Evolutionary conservation across 1,140 invertebrate genomes (phyloP).

Genomic region (Bacillus rossius): DNA sequence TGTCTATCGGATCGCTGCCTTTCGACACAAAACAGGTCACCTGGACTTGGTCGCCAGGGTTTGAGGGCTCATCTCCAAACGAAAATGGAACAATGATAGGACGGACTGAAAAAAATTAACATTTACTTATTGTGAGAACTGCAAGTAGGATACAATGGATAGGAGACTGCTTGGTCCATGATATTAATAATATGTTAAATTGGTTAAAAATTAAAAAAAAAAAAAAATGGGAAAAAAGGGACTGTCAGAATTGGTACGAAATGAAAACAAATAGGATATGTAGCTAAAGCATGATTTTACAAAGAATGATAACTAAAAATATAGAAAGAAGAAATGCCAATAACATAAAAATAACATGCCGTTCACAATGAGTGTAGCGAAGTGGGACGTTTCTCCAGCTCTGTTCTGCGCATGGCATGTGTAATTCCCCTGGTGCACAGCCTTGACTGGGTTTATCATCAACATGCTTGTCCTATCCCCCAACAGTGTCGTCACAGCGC

Average conservation of each 20-base stretch:
- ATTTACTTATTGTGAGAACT: no score
- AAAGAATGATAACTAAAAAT: background rate
- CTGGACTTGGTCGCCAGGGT: slow-evolving; percentile 61
- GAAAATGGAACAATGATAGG: slow-evolving; percentile 63
- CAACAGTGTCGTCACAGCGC: slow-evolving; percentile 23
- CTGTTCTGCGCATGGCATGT: slow-evolving; percentile 68
- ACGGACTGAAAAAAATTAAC: slow-evolving; percentile 43
- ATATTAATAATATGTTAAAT: no score
- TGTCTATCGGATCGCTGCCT: slow-evolving; percentile 46
- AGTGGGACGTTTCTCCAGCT: slow-evolving; percentile 58
- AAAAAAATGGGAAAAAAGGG: no score
- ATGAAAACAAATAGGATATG: no score
- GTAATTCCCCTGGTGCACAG: slow-evolving; percentile 58
- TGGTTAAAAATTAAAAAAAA: no score
- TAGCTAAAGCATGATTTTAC: no score
- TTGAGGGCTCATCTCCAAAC: slow-evolving; percentile 52
- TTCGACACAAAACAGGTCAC: slow-evolving; percentile 50
- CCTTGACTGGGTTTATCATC: slow-evolving; percentile 62
- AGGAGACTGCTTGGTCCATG: no score
- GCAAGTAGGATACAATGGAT: slow-evolving; percentile 7
- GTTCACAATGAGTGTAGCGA: slow-evolving; percentile 61
- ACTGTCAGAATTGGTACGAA: no score
- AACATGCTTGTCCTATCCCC: slow-evolving; percentile 55
- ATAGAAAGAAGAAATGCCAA: background rate
- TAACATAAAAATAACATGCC: slow-evolving; percentile 42